These are phyloP conservation scores for Channa argus DNA, from an alignment of 2,113 vertebrate species.

Conservation along the genomic window DNA sequence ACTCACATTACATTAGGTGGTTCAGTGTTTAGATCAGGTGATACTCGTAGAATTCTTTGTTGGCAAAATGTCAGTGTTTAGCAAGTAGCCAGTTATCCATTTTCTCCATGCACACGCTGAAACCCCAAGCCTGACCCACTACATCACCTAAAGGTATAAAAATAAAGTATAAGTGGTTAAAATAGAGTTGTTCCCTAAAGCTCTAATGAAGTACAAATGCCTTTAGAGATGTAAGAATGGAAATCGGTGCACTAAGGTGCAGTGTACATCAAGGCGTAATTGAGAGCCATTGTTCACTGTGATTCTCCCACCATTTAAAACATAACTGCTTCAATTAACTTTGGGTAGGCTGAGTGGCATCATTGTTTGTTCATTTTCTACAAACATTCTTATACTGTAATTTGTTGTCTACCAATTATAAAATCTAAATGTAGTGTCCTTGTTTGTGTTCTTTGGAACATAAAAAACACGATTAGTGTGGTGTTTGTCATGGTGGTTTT, in stretches of 20 bases:
- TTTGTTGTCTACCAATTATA: conserved; percentile 14
- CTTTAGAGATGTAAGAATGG: too few relatives aligned
- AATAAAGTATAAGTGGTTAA: background rate
- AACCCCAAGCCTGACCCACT: background rate
- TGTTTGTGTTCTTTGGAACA: background rate
- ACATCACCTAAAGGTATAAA: conserved; percentile 3
- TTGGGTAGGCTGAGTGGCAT: too few relatives aligned
- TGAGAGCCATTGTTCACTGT: background rate
- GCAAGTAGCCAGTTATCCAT: conserved; percentile 5
- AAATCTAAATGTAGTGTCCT: conserved; percentile 10
- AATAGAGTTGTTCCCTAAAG: background rate
- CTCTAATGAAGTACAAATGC: background rate
- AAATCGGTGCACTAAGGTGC: conserved; percentile 5
- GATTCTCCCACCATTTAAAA: conserved; percentile 20
- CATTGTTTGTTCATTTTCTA: conserved; percentile 20
- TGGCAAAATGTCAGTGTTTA: background rate
- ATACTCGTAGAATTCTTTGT: background rate
- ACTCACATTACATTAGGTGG: background rate
- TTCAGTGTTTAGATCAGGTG: background rate
- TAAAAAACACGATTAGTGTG: background rate
- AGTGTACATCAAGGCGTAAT: background rate
- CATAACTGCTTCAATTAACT: conserved; percentile 11
- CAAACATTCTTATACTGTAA: conserved; percentile 19
- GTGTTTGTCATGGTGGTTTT: conserved; percentile 4
- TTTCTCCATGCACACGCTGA: background rate